A percentile compares a stretch with the other conserved stretches of the same genome.
phyloP scores from a whole-genome alignment of 2,113 vertebrate genomes.

The Macquaria australasica region DNA sequence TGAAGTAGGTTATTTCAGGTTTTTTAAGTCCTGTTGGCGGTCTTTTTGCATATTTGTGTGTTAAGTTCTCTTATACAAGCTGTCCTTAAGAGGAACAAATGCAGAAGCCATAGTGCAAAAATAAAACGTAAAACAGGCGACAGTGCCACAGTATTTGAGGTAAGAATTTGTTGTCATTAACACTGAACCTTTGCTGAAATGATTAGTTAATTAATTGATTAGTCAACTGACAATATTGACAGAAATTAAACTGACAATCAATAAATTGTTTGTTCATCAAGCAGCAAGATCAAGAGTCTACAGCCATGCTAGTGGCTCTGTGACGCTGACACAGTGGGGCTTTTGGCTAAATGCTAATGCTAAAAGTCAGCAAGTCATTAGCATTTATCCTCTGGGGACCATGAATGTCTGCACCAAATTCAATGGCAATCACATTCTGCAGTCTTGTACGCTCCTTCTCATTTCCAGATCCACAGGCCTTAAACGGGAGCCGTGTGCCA shows the following conservation, averaged over 20 bases:
- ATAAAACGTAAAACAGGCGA: not conserved
- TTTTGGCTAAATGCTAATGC: not conserved
- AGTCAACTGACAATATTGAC: not conserved
- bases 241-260: not conserved
- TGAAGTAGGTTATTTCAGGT: conserved; percentile 4
- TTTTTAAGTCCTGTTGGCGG: not conserved
- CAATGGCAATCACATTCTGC: not conserved
- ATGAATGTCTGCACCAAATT: not conserved
- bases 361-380: too few species aligned
- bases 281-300: not conserved
- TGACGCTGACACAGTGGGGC: not conserved
- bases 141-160: not conserved
- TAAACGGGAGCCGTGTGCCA: conserved; percentile 38
- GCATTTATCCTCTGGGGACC: not conserved
- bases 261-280: not conserved
- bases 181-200: not conserved
- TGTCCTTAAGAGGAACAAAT: not conserved
- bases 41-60: not conserved
- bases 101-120: not conserved
- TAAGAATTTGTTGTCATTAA: not conserved
- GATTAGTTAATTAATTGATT: not conserved
- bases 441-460: conserved; percentile 9
- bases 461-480: conserved; percentile 38
- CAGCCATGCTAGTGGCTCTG: not conserved
- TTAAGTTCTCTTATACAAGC: not conserved